These are phyloP conservation scores for Crypturellus undulatus DNA, from an alignment of 2,113 vertebrate species.

Conservation along the genomic window DNA sequence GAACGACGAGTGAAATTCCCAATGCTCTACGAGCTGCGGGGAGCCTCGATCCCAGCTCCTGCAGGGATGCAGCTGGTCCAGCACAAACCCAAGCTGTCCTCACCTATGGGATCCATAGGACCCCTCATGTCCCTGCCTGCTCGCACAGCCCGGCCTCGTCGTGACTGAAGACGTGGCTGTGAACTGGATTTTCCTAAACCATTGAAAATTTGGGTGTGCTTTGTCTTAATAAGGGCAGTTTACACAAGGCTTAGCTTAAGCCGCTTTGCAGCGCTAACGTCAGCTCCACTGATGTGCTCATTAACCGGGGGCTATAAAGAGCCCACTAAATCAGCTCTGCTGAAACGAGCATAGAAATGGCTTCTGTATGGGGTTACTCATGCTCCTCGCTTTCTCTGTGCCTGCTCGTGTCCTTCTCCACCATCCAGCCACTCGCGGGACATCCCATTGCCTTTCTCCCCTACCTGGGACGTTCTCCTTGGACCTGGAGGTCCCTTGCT, in stretches of 20 bases:
- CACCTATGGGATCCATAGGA: too few species aligned
- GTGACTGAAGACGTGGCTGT: background rate
- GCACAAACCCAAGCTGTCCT: too few species aligned
- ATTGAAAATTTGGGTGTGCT: fast-evolving
- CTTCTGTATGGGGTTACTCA: too few species aligned
- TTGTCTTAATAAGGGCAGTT: background rate
- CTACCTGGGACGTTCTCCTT: background rate
- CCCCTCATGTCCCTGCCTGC: too few species aligned
- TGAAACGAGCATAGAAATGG: fast-evolving
- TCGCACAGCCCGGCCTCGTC: too few species aligned
- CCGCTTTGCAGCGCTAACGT: fast-evolving
- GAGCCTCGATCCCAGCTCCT: background rate
- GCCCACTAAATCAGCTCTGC: background rate
- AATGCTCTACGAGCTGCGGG: background rate
- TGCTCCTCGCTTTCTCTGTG: background rate
- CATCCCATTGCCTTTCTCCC: background rate
- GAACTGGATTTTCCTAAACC: background rate
- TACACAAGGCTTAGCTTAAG: background rate
- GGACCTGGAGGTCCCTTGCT: background rate
- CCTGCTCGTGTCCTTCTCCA: too few species aligned
- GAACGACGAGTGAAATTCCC: background rate
- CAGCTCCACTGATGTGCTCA: fast-evolving
- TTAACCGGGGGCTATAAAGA: too few species aligned
- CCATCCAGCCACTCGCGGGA: background rate
- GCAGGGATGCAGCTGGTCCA: too few species aligned